These are phyloP conservation scores for Trissoscelio sp. DNA, from an alignment of 2,888 invertebrate species.

Conservation along the genomic window DNA sequence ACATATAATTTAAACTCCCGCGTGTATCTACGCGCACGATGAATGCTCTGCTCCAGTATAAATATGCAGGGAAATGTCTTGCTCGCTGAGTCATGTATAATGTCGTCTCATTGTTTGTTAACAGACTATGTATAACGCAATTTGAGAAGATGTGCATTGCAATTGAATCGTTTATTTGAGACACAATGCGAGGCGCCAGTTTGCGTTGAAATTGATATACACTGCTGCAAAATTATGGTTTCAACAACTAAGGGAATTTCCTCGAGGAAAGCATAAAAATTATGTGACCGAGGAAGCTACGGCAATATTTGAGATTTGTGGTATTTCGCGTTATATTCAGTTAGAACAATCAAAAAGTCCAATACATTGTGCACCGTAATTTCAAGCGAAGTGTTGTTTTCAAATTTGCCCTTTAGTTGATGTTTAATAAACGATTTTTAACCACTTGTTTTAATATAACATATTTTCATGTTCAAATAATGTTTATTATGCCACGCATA, in stretches of 20 bases:
- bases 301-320: conserved; percentile 37
- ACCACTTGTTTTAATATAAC: too few relatives aligned
- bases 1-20: conserved; percentile 56
- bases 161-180: conserved; percentile 57
- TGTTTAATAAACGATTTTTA: too few relatives aligned
- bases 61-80: conserved; percentile 57
- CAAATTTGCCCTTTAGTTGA: too few relatives aligned
- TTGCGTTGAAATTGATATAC: conserved; percentile 56
- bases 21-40: conserved; percentile 13
- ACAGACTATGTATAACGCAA: conserved; percentile 58
- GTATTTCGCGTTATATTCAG: conserved; percentile 30
- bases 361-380: background rate
- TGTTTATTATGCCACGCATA: too few relatives aligned
- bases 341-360: conserved; percentile 27
- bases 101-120: conserved; percentile 59
- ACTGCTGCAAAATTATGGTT: conserved; percentile 47
- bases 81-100: conserved; percentile 51
- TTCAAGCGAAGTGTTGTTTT: background rate
- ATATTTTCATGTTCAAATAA: too few relatives aligned
- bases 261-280: conserved; percentile 35
- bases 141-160: conserved; percentile 52
- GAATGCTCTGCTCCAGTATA: conserved; percentile 29
- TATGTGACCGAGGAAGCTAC: conserved; percentile 17
- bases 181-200: conserved; percentile 37
- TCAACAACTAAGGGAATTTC: conserved; percentile 41